Evolutionary conservation across 1,140 invertebrate genomes (phyloP), one percentile per base, ranked within the genome.

Genomic region (Propsilocerus akamusi): DNA sequence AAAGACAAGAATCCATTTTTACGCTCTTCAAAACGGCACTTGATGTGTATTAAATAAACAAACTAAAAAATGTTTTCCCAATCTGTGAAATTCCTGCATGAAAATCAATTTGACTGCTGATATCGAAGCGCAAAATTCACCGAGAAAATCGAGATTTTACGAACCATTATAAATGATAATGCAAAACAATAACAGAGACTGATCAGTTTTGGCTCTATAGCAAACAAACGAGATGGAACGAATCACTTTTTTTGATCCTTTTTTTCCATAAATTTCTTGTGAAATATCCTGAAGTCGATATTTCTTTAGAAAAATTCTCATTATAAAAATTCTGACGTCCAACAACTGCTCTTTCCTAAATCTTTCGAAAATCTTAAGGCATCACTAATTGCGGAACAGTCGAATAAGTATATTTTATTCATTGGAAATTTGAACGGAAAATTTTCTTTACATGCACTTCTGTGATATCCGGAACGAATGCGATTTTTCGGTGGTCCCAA

Each of bases 211-310:
- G n/a, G n/a, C 17, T 22, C 17, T 30, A 30, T 30, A 30, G n/a
- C 34, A 41, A 41, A 41, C 34, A 41, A 41, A 41, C 34, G 17
- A 41, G 34, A 41, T 41, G 34, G 34, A 41, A 41, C 34, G 5
- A 41, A 41, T 41, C 8, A 20, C 17, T 41, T 41, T 17, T n/a
- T 30, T 20, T 41, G 34, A 41, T n/a, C 4, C 17, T 20, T 41
- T 41, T 20, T 41, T 41, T 14, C 14, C 14, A 20, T 41, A n/a
- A n/a, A 41, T 41, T 41, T 41, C 34, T 41, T 17, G 10, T 7
- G 34, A 41, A 41, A 41, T 4, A 3, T n/a, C n/a, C n/a, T n/a
- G n/a, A n/a, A n/a, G n/a, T n/a, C n/a, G n/a, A n/a, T n/a, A n/a
- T n/a, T n/a, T n/a, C n/a, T n/a, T n/a, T n/a, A n/a, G n/a, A n/a